A percentile compares a stretch with the other conserved stretches of the same genome.
Evolutionary conservation across 2,888 invertebrate species (phyloP).

Genomic region (Limulus polyphemus): DNA sequence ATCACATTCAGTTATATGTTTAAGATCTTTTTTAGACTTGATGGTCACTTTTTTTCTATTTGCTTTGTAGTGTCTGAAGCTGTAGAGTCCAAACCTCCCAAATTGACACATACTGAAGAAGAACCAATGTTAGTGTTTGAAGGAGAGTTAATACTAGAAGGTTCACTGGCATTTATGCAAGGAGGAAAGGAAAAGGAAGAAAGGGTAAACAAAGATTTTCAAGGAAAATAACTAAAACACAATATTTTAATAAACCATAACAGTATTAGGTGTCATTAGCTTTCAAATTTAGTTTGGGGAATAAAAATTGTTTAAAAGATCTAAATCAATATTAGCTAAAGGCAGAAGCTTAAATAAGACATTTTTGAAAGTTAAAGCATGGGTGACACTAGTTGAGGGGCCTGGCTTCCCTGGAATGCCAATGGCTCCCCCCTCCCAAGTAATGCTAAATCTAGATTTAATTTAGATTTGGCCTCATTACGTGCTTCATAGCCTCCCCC

Average conservation of each 20-base stretch:
- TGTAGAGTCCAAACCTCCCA: not conserved
- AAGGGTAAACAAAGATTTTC: conserved; percentile 9
- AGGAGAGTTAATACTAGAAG: conserved; percentile 18
- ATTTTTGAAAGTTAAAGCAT: not conserved
- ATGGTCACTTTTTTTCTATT: too few species aligned
- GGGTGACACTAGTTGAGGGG: too few species aligned
- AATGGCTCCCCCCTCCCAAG: too few species aligned
- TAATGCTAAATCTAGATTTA: not conserved
- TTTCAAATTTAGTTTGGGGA: too few species aligned
- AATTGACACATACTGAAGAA: not conserved
- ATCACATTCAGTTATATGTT: too few species aligned
- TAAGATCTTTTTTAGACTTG: too few species aligned
- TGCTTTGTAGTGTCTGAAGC: too few species aligned
- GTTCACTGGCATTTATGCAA: conserved; percentile 22
- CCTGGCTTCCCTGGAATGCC: too few species aligned
- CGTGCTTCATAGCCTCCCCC: too few species aligned
- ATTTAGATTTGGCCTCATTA: too few species aligned
- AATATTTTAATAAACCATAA: not conserved
- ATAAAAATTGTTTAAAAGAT: not conserved
- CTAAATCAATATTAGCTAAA: too few species aligned
- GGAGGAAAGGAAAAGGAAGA: conserved; percentile 23
- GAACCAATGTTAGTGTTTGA: conserved; percentile 9
- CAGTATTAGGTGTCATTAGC: not conserved
- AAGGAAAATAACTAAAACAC: not conserved
- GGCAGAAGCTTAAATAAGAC: not conserved